Evolutionary conservation across 2,797 vertebrate species (phyloP).

Genomic region (Lagocephalus sceleratus): DNA sequence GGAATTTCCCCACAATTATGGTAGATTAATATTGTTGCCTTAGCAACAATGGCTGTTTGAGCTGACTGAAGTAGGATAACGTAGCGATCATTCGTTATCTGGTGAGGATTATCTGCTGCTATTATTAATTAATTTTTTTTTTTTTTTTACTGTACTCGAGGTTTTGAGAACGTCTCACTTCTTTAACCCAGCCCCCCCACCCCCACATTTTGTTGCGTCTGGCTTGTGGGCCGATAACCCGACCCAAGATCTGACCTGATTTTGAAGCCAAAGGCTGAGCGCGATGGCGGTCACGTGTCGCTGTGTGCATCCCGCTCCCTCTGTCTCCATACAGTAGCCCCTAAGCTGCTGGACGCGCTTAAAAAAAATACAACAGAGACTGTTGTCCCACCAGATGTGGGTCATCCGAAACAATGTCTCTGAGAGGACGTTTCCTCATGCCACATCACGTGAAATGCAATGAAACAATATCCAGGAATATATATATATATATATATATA

Average conservation of each 20-base stretch:
- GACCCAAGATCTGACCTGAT: conserved; percentile 68
- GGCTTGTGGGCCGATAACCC: conserved; percentile 28
- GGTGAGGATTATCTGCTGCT: neutral
- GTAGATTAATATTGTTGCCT: no score
- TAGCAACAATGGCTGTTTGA: no score
- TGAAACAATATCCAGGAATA: no score
- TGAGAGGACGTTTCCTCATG: no score
- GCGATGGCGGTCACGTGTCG: conserved; percentile 51
- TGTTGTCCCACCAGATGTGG: conserved; percentile 59
- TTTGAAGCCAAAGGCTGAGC: conserved; percentile 59
- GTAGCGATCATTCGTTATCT: no score
- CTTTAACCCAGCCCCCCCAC: neutral
- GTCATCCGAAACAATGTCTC: conserved; percentile 1
- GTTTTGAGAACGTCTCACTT: neutral
- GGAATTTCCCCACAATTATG: no score
- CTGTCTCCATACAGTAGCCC: conserved; percentile 48
- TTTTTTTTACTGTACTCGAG: neutral
- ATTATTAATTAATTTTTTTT: conserved; percentile 21
- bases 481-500: no score
- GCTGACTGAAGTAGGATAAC: no score
- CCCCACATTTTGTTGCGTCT: conserved; percentile 41
- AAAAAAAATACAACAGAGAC: conserved; percentile 57
- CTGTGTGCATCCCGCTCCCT: conserved; percentile 28
- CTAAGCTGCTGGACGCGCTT: conserved; percentile 57
- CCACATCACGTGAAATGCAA: no score